A percentile compares a stretch with the other conserved stretches of the same genome.
Evolutionary conservation across 2,113 vertebrate species (phyloP).

Genomic region (Notiomystis cincta): DNA sequence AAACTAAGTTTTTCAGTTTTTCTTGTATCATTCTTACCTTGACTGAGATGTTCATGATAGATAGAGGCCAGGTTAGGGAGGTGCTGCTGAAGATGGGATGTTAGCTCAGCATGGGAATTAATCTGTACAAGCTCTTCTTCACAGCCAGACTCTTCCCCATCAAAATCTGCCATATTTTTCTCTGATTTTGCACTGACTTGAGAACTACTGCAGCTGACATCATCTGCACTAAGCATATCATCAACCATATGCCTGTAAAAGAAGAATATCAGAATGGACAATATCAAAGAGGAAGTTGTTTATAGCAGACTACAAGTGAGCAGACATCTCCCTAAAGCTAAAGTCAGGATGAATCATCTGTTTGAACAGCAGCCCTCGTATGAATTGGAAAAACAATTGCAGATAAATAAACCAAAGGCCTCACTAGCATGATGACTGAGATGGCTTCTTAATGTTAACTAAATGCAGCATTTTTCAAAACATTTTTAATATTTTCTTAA

Average conservation of each 20-base stretch:
- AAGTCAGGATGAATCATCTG: not conserved
- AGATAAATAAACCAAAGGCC: not conserved
- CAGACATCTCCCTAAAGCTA: not conserved
- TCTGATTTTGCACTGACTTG: constrained; percentile 99
- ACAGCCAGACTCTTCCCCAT: constrained; percentile 97
- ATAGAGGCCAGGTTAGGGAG: constrained; percentile 97
- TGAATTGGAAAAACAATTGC: not conserved
- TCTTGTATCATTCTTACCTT: constrained; percentile 76
- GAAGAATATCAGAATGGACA: not conserved
- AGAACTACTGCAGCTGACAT: constrained; percentile 98
- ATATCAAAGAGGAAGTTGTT: not conserved
- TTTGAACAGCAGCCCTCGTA: not conserved
- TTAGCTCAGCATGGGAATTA: constrained; percentile 97
- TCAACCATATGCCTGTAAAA: constrained; percentile 89
- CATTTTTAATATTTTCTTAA: not conserved
- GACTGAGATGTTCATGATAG: constrained; percentile 96
- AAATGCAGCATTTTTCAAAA: not conserved
- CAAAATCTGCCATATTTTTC: constrained; percentile 99
- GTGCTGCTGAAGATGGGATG: constrained; percentile 97
- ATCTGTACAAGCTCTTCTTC: constrained; percentile 98
- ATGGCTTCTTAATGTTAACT: not conserved
- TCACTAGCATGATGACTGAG: not conserved
- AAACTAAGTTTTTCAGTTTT: not conserved
- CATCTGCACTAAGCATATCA: constrained; percentile 98
- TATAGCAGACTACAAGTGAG: not conserved